These are phyloP conservation scores for Amphimedon queenslandica DNA, from an alignment of 37 sponge, comb jelly and placozoan species.

Conservation along the genomic window DNA sequence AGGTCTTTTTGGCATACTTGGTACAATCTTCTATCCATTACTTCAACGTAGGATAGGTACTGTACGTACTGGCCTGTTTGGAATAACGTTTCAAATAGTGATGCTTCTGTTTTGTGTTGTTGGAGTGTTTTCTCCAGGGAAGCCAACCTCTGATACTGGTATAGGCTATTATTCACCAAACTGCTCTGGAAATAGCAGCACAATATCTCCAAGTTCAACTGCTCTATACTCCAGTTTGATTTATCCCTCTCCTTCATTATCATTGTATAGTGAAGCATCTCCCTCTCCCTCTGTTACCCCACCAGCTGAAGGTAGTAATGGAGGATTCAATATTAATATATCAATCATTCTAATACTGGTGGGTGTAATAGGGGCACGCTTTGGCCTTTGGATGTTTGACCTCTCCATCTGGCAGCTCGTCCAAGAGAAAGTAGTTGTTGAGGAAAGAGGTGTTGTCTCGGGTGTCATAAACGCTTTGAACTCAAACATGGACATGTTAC, in stretches of 20 bases:
- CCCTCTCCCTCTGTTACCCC: neutral
- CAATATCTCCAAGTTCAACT: neutral
- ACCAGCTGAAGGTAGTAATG: neutral
- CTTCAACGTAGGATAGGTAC: constrained; percentile 64
- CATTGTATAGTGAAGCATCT: neutral
- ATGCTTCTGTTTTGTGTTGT: constrained; percentile 59
- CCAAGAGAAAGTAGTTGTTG: constrained; percentile 80
- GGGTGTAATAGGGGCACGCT: constrained; percentile 74
- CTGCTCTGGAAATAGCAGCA: constrained; percentile 10
- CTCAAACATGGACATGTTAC: constrained; percentile 87
- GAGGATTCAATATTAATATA: neutral
- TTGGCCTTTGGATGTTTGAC: constrained; percentile 96
- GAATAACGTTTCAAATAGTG: constrained; percentile 42
- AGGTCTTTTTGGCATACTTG: constrained; percentile 69
- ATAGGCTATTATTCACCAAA: constrained; percentile 44
- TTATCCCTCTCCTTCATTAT: neutral
- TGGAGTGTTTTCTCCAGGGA: constrained; percentile 57
- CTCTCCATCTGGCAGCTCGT: constrained; percentile 77
- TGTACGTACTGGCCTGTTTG: constrained; percentile 71
- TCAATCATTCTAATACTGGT: constrained; percentile 52
- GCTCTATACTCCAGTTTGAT: neutral
- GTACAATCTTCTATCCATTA: constrained; percentile 65
- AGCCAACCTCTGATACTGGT: constrained; percentile 7
- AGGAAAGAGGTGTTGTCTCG: constrained; percentile 84
- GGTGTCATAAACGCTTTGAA: constrained; percentile 94